Base-by-base conservation (phyloP, 1,140 invertebrate genomes). In the Ceratina japonica region DNA sequence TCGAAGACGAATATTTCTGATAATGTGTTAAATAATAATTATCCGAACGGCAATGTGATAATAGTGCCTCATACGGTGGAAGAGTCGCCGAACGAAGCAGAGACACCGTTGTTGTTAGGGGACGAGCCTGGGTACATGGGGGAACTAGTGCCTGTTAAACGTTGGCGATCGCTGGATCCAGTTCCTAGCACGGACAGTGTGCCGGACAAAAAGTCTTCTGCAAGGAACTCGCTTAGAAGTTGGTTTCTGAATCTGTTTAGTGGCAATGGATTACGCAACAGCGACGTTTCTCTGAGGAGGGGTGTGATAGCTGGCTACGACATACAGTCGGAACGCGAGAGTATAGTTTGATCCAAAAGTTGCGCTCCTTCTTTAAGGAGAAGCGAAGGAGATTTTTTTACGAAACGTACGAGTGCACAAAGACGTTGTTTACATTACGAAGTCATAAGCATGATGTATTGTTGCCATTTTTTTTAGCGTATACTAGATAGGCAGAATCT, bases 111-210 rank as follows among this genome's bases (percentile, higher is more conserved):
- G 69, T 86, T 95, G 70, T 86, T 95, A n/a, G 81, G 91, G 82
- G 80, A 90, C 79, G 83, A 94, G 87, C 87, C 90, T 86, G 79
- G 91, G 91, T 88, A 89, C 88, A 56, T 93, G 76, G 92, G 93
- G 87, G 91, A 94, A 81, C 91, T 94, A 87, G 89, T 93, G 78
- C 92, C 92, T 31, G 90, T 94, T 27, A 96, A 96, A 90, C 94
- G 95, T 85, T 97, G 96, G 95, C 94, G 94, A 83, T 97, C 96
- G n/a, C 91, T 97, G 27, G 96, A 97, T 92, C 94, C 94, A 81
- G 92, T 87, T 85, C 91, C 89, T 85, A 92, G 85, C 75, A 75
- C 75, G 74, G 87, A 90, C 83, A 89, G 93, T 88, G 91, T 93
- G 70, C 85, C 90, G 10, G 92, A 92, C 58, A 93, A 94, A 82